These are phyloP conservation scores for Nixonia krombeini DNA, from an alignment of 1,140 invertebrate genomes.

Conservation along the genomic window DNA sequence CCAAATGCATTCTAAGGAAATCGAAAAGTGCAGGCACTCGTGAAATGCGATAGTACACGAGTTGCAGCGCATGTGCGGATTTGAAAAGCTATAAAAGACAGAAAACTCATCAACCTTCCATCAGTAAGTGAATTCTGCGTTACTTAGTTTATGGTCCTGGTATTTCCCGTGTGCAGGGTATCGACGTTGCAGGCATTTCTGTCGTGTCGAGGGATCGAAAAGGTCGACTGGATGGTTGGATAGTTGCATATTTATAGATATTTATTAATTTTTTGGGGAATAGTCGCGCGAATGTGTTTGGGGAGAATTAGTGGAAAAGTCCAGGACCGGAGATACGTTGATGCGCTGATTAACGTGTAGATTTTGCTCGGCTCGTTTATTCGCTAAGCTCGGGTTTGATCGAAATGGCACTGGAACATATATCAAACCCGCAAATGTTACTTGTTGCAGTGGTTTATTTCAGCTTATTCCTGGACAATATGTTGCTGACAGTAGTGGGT, in stretches of 20 bases:
- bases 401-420: conserved; percentile 60
- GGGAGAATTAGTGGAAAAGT: too few species aligned
- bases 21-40: conserved; percentile 66
- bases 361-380: too few species aligned
- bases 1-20: conserved; percentile 58
- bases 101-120: conserved; percentile 50
- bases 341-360: too few species aligned
- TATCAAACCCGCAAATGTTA: too few species aligned
- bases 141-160: conserved; percentile 21
- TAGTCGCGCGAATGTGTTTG: too few species aligned
- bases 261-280: too few species aligned
- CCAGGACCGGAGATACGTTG: too few species aligned
- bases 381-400: background rate
- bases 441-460: conserved; percentile 77
- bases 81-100: conserved; percentile 59
- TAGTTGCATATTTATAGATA: too few species aligned
- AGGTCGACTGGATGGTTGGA: too few species aligned
- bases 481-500: conserved; percentile 85
- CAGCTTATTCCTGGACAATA: conserved; percentile 82
- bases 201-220: background rate
- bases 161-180: conserved; percentile 4
- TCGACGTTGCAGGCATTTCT: background rate
- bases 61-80: conserved; percentile 41
- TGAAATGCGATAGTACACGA: conserved; percentile 52
- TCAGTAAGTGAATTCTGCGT: conserved; percentile 40